Conservation (phyloP, 2,113 vertebrate species). For the Cichladusa arquata region DNA sequence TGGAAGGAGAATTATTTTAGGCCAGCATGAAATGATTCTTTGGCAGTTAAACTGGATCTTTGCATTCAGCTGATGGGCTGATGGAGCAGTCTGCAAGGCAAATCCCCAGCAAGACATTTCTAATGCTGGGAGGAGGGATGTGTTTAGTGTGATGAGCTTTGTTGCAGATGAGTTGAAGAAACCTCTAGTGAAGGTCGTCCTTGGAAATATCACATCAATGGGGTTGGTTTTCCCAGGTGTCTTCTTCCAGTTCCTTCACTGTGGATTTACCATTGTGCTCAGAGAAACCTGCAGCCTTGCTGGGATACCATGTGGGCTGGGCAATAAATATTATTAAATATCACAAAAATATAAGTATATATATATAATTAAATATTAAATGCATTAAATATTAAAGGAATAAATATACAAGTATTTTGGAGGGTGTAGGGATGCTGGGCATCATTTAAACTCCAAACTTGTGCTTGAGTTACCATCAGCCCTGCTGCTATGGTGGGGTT, state of each 20-base stretch:
- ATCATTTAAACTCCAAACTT: not conserved
- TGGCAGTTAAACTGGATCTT: not conserved
- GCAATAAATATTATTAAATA: not conserved
- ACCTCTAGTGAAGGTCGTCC: not conserved
- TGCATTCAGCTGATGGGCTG: not conserved
- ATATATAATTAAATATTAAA: not conserved
- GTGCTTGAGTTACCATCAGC: not conserved
- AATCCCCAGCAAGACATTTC: not conserved
- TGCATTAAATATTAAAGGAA: not conserved
- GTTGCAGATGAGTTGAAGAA: not conserved
- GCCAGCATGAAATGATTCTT: not conserved
- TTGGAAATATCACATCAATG: not conserved
- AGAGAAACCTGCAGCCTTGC: not conserved
- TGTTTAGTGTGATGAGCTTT: not conserved
- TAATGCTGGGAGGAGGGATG: not conserved
- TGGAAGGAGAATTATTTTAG: not conserved
- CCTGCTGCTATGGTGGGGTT: not conserved
- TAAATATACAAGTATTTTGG: not conserved
- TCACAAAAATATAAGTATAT: too few relatives aligned
- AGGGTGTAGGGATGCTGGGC: not conserved
- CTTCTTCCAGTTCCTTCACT: not conserved
- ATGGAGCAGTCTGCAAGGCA: fast-evolving
- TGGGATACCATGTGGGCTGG: fast-evolving
- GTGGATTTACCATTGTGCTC: not conserved
- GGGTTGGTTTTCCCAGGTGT: not conserved